phyloP scores from a whole-genome alignment of 2,113 vertebrate genomes.

The Crotalus helleri region DNA sequence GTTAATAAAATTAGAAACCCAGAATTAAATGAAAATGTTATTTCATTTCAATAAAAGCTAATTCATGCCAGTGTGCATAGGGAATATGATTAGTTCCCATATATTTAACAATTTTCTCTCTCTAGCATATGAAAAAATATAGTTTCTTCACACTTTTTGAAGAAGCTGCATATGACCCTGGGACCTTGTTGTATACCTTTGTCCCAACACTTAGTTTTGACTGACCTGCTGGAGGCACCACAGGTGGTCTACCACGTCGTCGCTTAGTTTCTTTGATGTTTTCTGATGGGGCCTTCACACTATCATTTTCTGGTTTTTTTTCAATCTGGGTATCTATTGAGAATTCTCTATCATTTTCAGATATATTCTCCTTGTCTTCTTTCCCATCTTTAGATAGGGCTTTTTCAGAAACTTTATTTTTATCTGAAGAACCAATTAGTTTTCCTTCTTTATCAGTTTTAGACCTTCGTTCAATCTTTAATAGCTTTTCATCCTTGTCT shows the following conservation, averaged over 20 bases:
- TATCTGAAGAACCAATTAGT: conserved; percentile 68
- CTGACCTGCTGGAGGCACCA: conserved; percentile 70
- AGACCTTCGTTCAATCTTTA: conserved; percentile 69
- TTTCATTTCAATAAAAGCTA: not conserved
- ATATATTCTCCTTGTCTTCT: conserved; percentile 82
- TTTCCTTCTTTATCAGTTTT: conserved; percentile 72
- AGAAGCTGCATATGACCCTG: not conserved
- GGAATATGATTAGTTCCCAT: not conserved
- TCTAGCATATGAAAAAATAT: not conserved
- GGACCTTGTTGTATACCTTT: not conserved
- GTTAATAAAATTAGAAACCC: not conserved
- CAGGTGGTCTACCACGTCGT: conserved; percentile 73
- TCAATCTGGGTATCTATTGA: conserved; percentile 72
- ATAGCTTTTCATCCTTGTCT: conserved; percentile 74
- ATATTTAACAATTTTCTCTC: not conserved
- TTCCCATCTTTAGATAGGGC: conserved; percentile 75
- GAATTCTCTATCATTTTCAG: conserved; percentile 79
- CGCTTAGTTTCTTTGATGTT: conserved; percentile 71
- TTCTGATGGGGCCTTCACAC: conserved; percentile 69
- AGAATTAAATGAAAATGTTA: not conserved
- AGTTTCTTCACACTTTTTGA: not conserved
- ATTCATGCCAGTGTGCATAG: not conserved
- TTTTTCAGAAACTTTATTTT: conserved; percentile 72
- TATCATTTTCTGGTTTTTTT: conserved; percentile 75
- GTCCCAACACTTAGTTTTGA: not conserved